These are phyloP conservation scores for Chrysolina oricalcia DNA, from an alignment of 2,888 invertebrate species.

Conservation along the genomic window DNA sequence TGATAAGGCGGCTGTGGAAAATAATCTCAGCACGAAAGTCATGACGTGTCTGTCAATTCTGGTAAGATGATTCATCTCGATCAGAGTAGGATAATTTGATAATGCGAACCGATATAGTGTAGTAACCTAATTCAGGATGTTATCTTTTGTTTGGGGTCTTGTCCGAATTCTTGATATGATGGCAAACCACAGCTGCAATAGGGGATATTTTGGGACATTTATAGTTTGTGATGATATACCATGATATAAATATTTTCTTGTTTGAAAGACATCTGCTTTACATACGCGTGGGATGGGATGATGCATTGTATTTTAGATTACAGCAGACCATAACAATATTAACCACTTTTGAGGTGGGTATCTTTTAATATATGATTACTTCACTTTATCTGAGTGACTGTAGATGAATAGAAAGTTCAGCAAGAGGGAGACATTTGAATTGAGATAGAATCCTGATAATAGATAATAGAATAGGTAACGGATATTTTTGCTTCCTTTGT, in stretches of 20 bases:
- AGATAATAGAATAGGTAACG: constrained; percentile 41
- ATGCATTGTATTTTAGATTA: constrained; percentile 66
- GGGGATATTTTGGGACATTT: constrained; percentile 60
- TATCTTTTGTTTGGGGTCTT: constrained; percentile 52
- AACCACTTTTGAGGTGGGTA: constrained; percentile 24
- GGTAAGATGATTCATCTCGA: constrained; percentile 76
- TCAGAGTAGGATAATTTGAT: constrained; percentile 1
- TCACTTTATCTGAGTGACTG: constrained; percentile 54
- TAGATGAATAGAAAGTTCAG: constrained; percentile 69
- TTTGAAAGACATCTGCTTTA: constrained; percentile 63
- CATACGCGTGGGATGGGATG: constrained; percentile 59
- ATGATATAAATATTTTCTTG: constrained; percentile 68
- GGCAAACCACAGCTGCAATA: constrained; percentile 63
- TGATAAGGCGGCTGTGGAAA: constrained; percentile 82
- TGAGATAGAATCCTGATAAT: constrained; percentile 52
- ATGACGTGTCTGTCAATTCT: constrained; percentile 86
- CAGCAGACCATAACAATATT: constrained; percentile 61
- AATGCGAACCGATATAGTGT: background rate
- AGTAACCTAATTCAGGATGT: constrained; percentile 59
- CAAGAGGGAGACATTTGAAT: constrained; percentile 60
- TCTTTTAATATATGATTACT: constrained; percentile 17
- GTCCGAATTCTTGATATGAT: constrained; percentile 55
- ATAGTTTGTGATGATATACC: constrained; percentile 55
- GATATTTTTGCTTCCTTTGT: constrained; percentile 52
- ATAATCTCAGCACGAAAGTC: constrained; percentile 76